phyloP scores from a whole-genome alignment of 1,140 invertebrate species.

The Pseudomyrmex pallidus region DNA sequence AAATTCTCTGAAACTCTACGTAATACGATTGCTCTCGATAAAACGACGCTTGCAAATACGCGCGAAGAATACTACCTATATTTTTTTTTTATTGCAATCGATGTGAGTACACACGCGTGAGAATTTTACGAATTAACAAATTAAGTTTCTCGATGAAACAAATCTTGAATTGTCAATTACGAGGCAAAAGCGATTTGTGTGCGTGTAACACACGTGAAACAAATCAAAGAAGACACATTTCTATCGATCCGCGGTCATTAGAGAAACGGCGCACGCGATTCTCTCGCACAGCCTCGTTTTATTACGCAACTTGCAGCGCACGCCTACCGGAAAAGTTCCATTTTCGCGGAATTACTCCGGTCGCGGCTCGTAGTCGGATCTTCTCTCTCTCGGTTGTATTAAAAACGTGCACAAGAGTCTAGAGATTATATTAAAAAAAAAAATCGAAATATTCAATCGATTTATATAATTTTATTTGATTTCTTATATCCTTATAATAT shows the following conservation, averaged over 20 bases:
- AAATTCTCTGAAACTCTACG: background rate
- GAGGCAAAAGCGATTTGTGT: background rate
- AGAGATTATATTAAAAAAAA: background rate
- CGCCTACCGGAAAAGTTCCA: constrained; percentile 71
- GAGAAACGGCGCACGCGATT: constrained; percentile 51
- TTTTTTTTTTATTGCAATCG: background rate
- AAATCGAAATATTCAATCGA: background rate
- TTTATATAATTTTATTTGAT: background rate
- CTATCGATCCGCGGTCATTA: constrained; percentile 53
- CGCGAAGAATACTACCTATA: too few relatives aligned
- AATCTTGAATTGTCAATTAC: constrained; percentile 9
- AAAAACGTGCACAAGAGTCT: constrained; percentile 14
- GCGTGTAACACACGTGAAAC: background rate
- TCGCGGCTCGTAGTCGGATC: background rate
- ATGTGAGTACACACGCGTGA: background rate
- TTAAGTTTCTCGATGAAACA: background rate
- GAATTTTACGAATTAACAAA: too few relatives aligned
- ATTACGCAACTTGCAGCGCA: constrained; percentile 53
- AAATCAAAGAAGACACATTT: constrained; percentile 37
- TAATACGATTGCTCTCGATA: background rate
- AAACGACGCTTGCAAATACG: background rate
- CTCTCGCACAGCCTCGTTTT: constrained; percentile 9
- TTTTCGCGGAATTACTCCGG: constrained; percentile 59
- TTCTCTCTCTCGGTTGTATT: constrained; percentile 1
- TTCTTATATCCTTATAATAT: too few relatives aligned